phyloP scores from a whole-genome alignment of 2,797 vertebrate genomes.

The Pteronotus mesoamericanus region DNA sequence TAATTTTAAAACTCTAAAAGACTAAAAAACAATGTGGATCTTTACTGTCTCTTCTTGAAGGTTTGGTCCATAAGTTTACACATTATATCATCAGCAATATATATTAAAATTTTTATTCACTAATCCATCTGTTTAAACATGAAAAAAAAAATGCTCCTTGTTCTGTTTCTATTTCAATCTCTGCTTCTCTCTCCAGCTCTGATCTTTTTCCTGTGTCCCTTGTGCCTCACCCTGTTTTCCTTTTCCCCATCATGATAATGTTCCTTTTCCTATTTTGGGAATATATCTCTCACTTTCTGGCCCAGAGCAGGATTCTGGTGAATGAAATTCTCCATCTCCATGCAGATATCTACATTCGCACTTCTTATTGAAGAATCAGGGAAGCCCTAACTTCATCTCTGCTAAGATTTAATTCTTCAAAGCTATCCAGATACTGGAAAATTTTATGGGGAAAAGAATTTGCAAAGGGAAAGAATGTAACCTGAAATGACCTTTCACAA shows the following conservation, averaged over 20 bases:
- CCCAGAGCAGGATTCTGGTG: neutral
- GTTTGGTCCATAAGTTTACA: neutral
- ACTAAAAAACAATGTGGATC: neutral
- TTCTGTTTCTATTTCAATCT: neutral
- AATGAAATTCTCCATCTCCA: neutral
- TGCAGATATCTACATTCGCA: neutral
- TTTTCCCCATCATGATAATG: neutral
- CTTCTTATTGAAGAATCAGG: neutral
- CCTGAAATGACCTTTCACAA: slow-evolving; percentile 19
- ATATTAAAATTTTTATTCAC: neutral
- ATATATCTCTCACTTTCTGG: neutral
- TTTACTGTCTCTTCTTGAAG: neutral
- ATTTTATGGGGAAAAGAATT: neutral
- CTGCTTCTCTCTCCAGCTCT: neutral
- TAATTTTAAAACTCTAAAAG: neutral
- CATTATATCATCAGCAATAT: neutral
- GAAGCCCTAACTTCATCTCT: neutral
- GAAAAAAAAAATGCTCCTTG: neutral
- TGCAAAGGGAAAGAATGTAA: neutral
- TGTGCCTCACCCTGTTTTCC: neutral
- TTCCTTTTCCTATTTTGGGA: neutral
- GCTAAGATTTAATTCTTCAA: slow-evolving; percentile 23
- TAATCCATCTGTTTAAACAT: neutral
- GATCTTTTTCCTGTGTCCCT: neutral
- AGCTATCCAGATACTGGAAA: neutral